Conservation (phyloP, 2,888 invertebrate species). For the Melieria picta region DNA sequence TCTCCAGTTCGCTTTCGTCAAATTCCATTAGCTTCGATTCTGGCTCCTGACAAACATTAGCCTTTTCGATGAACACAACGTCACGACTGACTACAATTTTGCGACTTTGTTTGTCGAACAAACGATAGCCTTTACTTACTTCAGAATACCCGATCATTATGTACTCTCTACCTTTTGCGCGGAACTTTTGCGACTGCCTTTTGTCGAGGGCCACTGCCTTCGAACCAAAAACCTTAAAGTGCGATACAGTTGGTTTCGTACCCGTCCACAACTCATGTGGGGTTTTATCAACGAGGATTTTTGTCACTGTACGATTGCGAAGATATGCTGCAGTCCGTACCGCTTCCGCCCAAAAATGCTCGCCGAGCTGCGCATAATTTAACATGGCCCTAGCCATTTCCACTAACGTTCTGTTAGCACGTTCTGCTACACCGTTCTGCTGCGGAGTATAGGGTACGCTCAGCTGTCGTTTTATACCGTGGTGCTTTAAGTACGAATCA, state of each 20-base stretch:
- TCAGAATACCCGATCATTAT: conserved; percentile 37
- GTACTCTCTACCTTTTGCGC: conserved; percentile 32
- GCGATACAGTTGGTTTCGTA: conserved; percentile 27
- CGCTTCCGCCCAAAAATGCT: conserved; percentile 30
- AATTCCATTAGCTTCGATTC: conserved; percentile 5
- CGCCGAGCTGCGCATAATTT: background rate
- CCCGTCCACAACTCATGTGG: conserved; percentile 31
- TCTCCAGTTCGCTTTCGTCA: background rate
- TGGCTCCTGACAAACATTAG: background rate
- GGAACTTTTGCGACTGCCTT: conserved; percentile 28
- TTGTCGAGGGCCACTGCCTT: conserved; percentile 34
- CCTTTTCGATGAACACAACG: conserved; percentile 34
- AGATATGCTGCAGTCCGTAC: conserved; percentile 11
- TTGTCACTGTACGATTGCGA: conserved; percentile 23
- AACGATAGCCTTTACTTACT: conserved; percentile 33
- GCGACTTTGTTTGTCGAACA: conserved; percentile 21
- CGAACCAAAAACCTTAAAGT: conserved; percentile 31
- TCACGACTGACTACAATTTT: conserved; percentile 30
- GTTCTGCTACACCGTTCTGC: conserved; percentile 32
- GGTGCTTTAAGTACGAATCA: conserved; percentile 19
- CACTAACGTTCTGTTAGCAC: conserved; percentile 28
- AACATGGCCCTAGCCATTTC: conserved; percentile 30
- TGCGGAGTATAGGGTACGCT: conserved; percentile 26
- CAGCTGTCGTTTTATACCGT: conserved; percentile 23
- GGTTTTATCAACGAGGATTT: conserved; percentile 25